A percentile compares a stretch with the other conserved stretches of the same genome.
Conservation (phyloP, 2,888 invertebrate species). For the Beris chalybata region DNA sequence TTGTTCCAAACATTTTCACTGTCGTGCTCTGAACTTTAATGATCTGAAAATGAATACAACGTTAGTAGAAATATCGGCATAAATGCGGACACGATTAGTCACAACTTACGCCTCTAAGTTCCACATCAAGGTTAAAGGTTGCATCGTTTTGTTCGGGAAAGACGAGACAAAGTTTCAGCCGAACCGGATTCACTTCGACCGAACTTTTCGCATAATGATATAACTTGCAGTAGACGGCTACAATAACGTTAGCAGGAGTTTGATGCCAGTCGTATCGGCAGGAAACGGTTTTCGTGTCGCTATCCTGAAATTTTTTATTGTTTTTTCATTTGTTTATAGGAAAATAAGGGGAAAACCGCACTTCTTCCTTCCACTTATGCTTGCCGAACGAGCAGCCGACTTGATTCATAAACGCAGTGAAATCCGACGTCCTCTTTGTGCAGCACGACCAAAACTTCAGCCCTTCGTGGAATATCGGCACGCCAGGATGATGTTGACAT, state of each 20-base stretch:
- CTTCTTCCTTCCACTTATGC: constrained; percentile 82
- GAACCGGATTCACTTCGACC: constrained; percentile 82
- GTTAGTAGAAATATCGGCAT: not conserved
- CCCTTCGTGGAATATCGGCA: constrained; percentile 94
- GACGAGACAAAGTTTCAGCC: constrained; percentile 71
- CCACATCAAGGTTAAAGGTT: constrained; percentile 73
- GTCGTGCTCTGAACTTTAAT: constrained; percentile 71
- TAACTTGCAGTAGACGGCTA: constrained; percentile 89
- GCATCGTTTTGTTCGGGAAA: constrained; percentile 77
- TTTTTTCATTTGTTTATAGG: not conserved
- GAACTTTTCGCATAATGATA: constrained; percentile 76
- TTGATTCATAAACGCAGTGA: constrained; percentile 88
- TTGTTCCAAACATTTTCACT: constrained; percentile 81
- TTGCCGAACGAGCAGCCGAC: constrained; percentile 83
- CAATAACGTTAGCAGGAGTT: constrained; percentile 78
- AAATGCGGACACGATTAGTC: not conserved
- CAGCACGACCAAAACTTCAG: constrained; percentile 98
- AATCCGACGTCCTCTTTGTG: constrained; percentile 89
- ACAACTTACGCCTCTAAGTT: constrained; percentile 74
- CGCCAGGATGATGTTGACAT: constrained; percentile 85
- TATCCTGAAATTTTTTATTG: constrained; percentile 56
- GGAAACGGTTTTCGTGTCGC: constrained; percentile 58
- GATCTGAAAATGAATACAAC: constrained; percentile 62
- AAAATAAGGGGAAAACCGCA: constrained; percentile 33
- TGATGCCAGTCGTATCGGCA: constrained; percentile 97